phyloP scores from a whole-genome alignment of 1,140 invertebrate species.

The Hydropsyche tenuis region DNA sequence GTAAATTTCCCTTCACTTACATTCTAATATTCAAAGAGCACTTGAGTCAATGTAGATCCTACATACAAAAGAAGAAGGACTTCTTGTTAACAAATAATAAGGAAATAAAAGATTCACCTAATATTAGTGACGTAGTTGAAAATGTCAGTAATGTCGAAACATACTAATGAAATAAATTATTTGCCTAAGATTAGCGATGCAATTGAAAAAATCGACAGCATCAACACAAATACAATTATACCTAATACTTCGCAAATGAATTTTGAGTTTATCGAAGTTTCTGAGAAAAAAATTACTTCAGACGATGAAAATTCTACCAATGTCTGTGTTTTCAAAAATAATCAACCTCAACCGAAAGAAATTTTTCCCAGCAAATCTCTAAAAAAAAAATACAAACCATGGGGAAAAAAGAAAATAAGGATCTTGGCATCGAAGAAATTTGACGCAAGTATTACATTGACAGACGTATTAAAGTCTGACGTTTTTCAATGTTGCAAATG shows the following conservation, averaged over 20 bases:
- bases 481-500: conserved; percentile 52
- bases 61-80: not conserved
- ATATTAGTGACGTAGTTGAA: too few relatives aligned
- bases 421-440: not conserved
- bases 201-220: too few relatives aligned
- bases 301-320: too few relatives aligned
- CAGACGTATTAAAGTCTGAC: not conserved
- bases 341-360: not conserved
- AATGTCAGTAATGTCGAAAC: not conserved
- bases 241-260: too few relatives aligned
- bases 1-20: not conserved
- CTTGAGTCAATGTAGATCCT: not conserved
- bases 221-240: too few relatives aligned
- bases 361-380: not conserved
- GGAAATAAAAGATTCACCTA: not conserved
- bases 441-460: not conserved
- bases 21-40: not conserved
- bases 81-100: too few relatives aligned
- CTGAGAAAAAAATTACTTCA: too few relatives aligned
- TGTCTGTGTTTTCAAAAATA: too few relatives aligned
- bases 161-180: not conserved
- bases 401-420: not conserved
- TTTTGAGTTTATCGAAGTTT: too few relatives aligned
- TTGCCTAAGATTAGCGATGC: too few relatives aligned
- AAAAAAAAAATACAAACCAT: not conserved